Evolutionary conservation across 2,113 vertebrate species (phyloP).

Genomic region (Nerophis lumbriciformis): DNA sequence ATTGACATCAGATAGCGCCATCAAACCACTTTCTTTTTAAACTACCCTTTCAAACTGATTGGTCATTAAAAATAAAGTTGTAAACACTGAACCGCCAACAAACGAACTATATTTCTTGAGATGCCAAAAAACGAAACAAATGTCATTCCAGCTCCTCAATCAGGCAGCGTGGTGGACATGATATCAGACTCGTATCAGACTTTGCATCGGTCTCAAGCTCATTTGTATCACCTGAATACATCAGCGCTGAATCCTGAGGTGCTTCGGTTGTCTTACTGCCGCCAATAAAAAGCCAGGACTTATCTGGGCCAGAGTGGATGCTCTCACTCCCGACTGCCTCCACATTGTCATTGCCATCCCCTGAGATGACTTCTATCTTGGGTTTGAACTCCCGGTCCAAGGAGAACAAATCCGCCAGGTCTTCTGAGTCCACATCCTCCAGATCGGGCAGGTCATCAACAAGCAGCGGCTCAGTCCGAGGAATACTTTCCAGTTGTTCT

Average conservation of each 20-base stretch:
- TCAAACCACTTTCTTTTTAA: too few relatives aligned
- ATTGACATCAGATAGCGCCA: too few relatives aligned
- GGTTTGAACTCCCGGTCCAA: slow-evolving; percentile 56
- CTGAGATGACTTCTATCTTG: slow-evolving; percentile 77
- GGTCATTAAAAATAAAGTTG: too few relatives aligned
- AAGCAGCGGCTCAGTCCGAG: slow-evolving; percentile 26
- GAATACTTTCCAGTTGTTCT: slow-evolving; percentile 51
- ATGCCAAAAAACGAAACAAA: neutral
- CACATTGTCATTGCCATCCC: slow-evolving; percentile 35
- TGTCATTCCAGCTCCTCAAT: slow-evolving; percentile 61
- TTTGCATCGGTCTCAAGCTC: neutral
- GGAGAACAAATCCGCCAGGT: slow-evolving; percentile 21
- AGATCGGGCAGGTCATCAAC: slow-evolving; percentile 84
- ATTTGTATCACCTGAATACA: slow-evolving; percentile 24
- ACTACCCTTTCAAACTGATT: too few relatives aligned
- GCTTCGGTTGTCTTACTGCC: slow-evolving; percentile 5
- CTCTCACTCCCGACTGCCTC: slow-evolving; percentile 1
- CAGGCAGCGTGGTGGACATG: slow-evolving; percentile 20
- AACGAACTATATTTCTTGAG: too few relatives aligned
- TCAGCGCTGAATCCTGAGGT: slow-evolving; percentile 1
- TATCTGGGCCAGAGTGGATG: neutral
- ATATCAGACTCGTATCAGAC: slow-evolving; percentile 5
- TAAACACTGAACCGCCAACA: too few relatives aligned
- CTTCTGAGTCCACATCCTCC: slow-evolving; percentile 70
- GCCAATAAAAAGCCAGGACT: slow-evolving; percentile 20